These are phyloP conservation scores for Lasioglossum calceatum DNA, from an alignment of 2,888 invertebrate genomes.

Conservation along the genomic window DNA sequence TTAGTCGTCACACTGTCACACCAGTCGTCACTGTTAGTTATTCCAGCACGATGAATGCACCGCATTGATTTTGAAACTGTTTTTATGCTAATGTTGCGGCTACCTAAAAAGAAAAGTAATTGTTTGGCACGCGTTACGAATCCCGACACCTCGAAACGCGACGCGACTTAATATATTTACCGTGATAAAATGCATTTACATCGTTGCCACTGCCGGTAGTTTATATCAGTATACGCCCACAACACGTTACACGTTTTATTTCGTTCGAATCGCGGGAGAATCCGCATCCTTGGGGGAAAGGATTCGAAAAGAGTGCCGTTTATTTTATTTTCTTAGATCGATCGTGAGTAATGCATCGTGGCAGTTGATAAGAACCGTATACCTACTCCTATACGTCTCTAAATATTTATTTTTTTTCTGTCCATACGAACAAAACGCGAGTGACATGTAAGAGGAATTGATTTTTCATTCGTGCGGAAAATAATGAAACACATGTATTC, in stretches of 20 bases:
- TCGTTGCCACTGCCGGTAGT: constrained; percentile 48
- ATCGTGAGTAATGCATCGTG: constrained; percentile 40
- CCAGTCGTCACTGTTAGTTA: constrained; percentile 44
- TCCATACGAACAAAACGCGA: constrained; percentile 9
- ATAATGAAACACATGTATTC: constrained; percentile 43
- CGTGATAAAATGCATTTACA: constrained; percentile 27
- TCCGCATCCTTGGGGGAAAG: not conserved
- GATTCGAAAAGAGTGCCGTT: constrained; percentile 13
- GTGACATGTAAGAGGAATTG: constrained; percentile 40
- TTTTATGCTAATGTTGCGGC: constrained; percentile 18
- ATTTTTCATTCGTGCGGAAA: constrained; percentile 35
- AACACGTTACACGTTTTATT: constrained; percentile 24
- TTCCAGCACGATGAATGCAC: constrained; percentile 35
- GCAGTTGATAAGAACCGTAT: constrained; percentile 27
- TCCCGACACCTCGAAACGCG: not conserved
- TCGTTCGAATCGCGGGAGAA: not conserved
- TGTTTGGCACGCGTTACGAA: not conserved
- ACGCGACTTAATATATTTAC: constrained; percentile 11
- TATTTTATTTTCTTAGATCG: not conserved
- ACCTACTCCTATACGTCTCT: not conserved
- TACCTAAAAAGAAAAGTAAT: constrained; percentile 20
- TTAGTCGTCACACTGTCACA: not conserved
- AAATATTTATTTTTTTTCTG: constrained; percentile 12
- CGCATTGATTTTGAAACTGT: constrained; percentile 39
- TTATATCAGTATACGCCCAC: constrained; percentile 55